Conservation (phyloP, 2,888 invertebrate species). For the Julus scandinavius region DNA sequence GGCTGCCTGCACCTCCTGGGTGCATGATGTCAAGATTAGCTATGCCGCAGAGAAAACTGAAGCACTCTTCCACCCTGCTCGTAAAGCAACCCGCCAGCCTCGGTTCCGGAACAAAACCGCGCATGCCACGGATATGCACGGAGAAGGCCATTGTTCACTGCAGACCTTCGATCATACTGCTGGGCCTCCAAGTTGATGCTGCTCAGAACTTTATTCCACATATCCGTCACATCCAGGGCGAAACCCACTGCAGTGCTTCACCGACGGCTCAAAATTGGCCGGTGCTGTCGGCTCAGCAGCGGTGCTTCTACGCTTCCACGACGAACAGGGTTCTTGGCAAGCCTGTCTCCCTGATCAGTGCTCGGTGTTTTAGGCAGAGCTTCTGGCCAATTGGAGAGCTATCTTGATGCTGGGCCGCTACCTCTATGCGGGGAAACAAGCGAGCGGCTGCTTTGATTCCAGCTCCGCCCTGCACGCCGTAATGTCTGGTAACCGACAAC, state of each 20-base stretch:
- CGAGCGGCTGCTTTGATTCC: background rate
- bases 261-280: no score
- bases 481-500: background rate
- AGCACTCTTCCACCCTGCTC: background rate
- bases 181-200: no score
- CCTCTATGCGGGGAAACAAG: background rate
- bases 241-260: no score
- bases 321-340: background rate
- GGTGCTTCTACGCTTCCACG: background rate
- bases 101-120: background rate
- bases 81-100: background rate
- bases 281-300: background rate
- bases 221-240: background rate
- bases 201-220: no score
- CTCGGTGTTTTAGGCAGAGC: background rate
- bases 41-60: background rate
- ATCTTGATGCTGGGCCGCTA: background rate
- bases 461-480: background rate
- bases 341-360: background rate
- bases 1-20: background rate
- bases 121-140: no score
- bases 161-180: background rate
- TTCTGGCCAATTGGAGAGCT: background rate
- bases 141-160: no score
- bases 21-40: background rate